Evolutionary conservation across 2,113 vertebrate genomes (phyloP).

Genomic region (Cololabis saira): DNA sequence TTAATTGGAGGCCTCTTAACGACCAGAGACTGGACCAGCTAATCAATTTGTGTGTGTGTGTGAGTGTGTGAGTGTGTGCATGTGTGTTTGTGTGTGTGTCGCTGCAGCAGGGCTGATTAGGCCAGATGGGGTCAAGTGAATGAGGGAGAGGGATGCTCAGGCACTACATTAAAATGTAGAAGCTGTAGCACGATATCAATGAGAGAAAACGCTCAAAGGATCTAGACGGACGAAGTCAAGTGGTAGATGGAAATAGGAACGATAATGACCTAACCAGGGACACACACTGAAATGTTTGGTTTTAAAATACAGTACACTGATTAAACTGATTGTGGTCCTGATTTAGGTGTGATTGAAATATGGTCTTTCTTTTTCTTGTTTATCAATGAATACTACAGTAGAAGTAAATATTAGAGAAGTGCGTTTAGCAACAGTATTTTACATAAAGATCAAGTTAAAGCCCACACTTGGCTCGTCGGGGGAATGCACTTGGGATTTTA

Average conservation of each 20-base stretch:
- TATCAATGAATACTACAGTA: too few species aligned
- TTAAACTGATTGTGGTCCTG: not conserved
- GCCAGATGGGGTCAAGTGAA: constrained; percentile 74
- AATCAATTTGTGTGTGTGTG: constrained; percentile 69
- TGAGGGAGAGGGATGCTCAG: constrained; percentile 40
- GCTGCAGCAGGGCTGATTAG: constrained; percentile 64
- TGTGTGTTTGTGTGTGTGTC: constrained; percentile 27
- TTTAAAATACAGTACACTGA: too few species aligned
- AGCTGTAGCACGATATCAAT: constrained; percentile 49
- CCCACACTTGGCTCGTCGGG: too few species aligned
- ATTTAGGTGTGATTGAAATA: not conserved
- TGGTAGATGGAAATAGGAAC: constrained; percentile 29
- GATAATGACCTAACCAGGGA: constrained; percentile 28
- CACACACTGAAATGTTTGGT: not conserved
- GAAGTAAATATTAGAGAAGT: too few species aligned
- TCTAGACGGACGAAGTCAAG: not conserved
- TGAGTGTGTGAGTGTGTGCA: constrained; percentile 18
- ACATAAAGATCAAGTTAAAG: too few species aligned
- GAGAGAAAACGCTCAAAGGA: constrained; percentile 44
- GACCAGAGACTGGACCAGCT: constrained; percentile 66
- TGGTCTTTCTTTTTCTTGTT: too few species aligned
- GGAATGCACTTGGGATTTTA: too few species aligned
- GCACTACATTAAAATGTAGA: constrained; percentile 57
- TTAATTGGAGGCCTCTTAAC: constrained; percentile 82
- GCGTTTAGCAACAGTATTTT: too few species aligned